Evolutionary conservation across 1,140 invertebrate genomes (phyloP).

Genomic region (Phymastichus coffea): DNA sequence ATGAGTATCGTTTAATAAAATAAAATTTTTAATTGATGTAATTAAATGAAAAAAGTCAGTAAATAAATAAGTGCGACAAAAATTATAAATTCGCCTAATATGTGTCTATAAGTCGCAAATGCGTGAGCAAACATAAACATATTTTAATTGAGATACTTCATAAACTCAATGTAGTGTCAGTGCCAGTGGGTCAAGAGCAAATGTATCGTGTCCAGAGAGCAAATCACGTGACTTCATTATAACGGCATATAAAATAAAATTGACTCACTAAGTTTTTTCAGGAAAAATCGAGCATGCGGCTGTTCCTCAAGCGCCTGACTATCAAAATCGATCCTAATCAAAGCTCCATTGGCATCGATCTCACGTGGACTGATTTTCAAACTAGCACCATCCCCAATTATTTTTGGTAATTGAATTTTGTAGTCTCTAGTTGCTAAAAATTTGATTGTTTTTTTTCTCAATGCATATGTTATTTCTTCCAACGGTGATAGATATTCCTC

Average conservation of each 20-base stretch:
- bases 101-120: too few relatives aligned
- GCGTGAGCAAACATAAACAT: not conserved
- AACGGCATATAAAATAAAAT: not conserved
- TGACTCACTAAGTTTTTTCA: constrained; percentile 73
- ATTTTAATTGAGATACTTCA: not conserved
- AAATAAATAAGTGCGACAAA: too few relatives aligned
- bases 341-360: constrained; percentile 69
- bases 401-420: constrained; percentile 67
- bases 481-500: constrained; percentile 57
- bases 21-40: too few relatives aligned
- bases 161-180: not conserved
- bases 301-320: constrained; percentile 31
- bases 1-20: too few relatives aligned
- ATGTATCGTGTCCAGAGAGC: not conserved
- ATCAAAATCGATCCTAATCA: constrained; percentile 68
- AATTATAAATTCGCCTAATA: too few relatives aligned
- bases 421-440: constrained; percentile 77
- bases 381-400: constrained; percentile 68
- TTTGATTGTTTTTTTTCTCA: constrained; percentile 67
- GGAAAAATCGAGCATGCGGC: constrained; percentile 58
- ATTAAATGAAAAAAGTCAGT: too few relatives aligned
- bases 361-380: constrained; percentile 71
- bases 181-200: constrained; percentile 19
- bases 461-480: constrained; percentile 69
- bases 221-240: constrained; percentile 4